Evolutionary conservation across 2,888 invertebrate genomes (phyloP).

Genomic region (Ophion obscuratus): DNA sequence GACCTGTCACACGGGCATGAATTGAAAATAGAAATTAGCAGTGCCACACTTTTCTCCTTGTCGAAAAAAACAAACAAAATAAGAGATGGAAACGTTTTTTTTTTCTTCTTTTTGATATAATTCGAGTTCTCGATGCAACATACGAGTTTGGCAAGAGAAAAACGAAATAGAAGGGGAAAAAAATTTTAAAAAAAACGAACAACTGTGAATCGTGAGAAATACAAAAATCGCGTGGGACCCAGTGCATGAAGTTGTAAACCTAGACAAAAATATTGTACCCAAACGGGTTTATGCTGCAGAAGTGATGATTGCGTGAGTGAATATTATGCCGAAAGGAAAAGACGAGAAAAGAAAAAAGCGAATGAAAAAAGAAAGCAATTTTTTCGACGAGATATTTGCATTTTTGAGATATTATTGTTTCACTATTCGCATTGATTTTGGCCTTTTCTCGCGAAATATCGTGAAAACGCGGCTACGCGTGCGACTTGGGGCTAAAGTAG

Average conservation of each 20-base stretch:
- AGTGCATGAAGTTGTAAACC: slow-evolving; percentile 70
- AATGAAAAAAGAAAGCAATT: not conserved
- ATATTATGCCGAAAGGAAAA: not conserved
- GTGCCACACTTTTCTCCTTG: not conserved
- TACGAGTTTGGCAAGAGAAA: not conserved
- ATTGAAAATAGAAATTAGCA: not conserved
- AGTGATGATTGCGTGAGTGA: slow-evolving; percentile 58
- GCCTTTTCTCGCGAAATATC: slow-evolving; percentile 46
- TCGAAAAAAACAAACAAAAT: not conserved
- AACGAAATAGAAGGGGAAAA: slow-evolving; percentile 1
- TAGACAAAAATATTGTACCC: slow-evolving; percentile 58
- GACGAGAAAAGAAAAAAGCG: slow-evolving; percentile 39
- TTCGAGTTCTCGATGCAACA: slow-evolving; percentile 9
- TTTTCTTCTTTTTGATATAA: not conserved
- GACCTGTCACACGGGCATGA: not conserved
- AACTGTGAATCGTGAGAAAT: slow-evolving; percentile 62
- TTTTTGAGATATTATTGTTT: slow-evolving; percentile 37
- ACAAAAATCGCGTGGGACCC: slow-evolving; percentile 80
- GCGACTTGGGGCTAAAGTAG: slow-evolving; percentile 51
- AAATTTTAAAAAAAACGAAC: slow-evolving; percentile 45
- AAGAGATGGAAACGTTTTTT: not conserved
- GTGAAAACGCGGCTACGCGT: slow-evolving; percentile 54
- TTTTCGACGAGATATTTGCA: slow-evolving; percentile 30
- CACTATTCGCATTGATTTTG: slow-evolving; percentile 33
- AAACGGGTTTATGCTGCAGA: slow-evolving; percentile 67